These are phyloP conservation scores for Hesperophylax magnus DNA, from an alignment of 1,140 invertebrate species.

Conservation along the genomic window DNA sequence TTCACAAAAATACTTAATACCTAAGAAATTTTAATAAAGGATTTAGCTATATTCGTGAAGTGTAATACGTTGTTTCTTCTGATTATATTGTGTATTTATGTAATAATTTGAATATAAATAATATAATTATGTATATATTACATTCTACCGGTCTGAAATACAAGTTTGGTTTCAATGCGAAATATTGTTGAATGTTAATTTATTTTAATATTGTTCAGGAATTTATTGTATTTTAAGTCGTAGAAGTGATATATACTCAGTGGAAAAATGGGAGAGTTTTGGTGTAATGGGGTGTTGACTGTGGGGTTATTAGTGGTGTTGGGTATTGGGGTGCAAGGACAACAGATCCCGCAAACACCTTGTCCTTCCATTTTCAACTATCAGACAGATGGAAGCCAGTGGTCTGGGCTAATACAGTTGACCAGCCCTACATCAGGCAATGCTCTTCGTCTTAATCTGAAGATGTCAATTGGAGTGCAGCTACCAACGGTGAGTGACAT, in stretches of 20 bases:
- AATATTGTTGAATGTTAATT: too few species aligned
- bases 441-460: constrained; percentile 24
- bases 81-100: too few species aligned
- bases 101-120: too few species aligned
- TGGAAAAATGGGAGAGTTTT: neutral
- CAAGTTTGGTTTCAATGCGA: too few species aligned
- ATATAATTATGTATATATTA: too few species aligned
- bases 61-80: too few species aligned
- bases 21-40: too few species aligned
- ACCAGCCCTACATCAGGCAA: neutral
- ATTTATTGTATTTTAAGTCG: too few species aligned
- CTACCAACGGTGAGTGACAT: constrained; percentile 28
- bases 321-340: neutral
- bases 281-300: neutral
- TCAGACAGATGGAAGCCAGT: constrained; percentile 41
- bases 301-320: neutral
- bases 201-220: too few species aligned
- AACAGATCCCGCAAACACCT: constrained; percentile 13
- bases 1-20: too few species aligned
- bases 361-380: constrained; percentile 42
- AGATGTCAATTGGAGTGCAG: constrained; percentile 40
- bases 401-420: constrained; percentile 26
- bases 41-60: too few species aligned
- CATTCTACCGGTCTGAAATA: too few species aligned
- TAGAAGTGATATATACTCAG: neutral